Percentiles rank a stretch among this genome's conserved stretches.
Evolutionary conservation across 2,888 invertebrate genomes (phyloP).

Genomic region (Lasius fuliginosus): DNA sequence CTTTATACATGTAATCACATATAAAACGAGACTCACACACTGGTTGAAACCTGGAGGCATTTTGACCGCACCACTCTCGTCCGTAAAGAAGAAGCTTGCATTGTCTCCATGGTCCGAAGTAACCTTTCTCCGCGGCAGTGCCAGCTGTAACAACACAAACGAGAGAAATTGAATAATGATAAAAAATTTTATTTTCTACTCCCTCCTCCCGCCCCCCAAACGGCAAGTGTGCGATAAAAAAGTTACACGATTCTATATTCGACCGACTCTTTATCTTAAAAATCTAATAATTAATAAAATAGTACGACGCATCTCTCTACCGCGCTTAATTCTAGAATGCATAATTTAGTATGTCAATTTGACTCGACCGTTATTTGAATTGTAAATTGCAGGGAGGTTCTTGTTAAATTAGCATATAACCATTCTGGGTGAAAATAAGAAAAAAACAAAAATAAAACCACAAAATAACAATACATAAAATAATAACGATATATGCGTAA

Average conservation of each 20-base stretch:
- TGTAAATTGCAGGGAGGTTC: constrained; percentile 5
- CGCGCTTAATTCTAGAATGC: background rate
- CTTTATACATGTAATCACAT: background rate
- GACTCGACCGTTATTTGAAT: background rate
- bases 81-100: constrained; percentile 94
- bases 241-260: background rate
- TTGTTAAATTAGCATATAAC: background rate
- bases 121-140: constrained; percentile 91
- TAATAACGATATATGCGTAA: background rate
- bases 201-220: background rate
- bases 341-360: constrained; percentile 16
- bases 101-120: constrained; percentile 95
- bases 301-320: background rate
- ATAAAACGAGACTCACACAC: constrained; percentile 89
- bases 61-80: constrained; percentile 93
- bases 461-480: background rate
- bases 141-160: constrained; percentile 87
- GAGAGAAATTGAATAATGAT: background rate
- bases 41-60: constrained; percentile 92
- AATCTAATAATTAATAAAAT: constrained; percentile 3
- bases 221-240: background rate
- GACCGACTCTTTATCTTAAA: background rate
- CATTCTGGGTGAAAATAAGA: background rate
- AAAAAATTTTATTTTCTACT: background rate
- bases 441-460: background rate